A percentile compares a stretch with the other conserved stretches of the same genome.
These are phyloP conservation scores for Reticulitermes speratus DNA, from an alignment of 1,140 invertebrate genomes.

Conservation along the genomic window DNA sequence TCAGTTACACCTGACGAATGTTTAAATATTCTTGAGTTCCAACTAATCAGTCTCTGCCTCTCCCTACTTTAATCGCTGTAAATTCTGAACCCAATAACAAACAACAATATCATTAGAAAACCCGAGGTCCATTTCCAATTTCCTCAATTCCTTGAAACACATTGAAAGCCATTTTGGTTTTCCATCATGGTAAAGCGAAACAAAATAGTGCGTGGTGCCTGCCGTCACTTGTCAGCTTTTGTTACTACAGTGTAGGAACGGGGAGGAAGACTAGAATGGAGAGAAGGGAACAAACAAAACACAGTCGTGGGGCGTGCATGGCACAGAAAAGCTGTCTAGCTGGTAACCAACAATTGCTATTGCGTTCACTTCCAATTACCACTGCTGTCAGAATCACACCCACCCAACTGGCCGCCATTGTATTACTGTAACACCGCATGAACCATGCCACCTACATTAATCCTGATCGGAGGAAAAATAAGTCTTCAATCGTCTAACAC, in stretches of 20 bases:
- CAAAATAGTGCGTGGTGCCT: background rate
- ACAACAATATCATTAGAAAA: too few species aligned
- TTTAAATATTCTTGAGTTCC: too few species aligned
- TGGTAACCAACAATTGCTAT: conserved; percentile 11
- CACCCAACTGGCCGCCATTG: background rate
- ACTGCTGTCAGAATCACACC: conserved; percentile 9
- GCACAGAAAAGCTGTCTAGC: background rate
- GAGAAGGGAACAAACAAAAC: background rate
- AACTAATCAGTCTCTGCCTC: too few species aligned
- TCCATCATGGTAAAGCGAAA: background rate
- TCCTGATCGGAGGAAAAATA: background rate
- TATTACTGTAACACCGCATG: background rate
- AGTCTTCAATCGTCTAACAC: background rate
- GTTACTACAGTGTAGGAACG: background rate
- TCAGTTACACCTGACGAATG: too few species aligned
- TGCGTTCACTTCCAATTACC: conserved; percentile 17
- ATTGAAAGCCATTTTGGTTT: background rate
- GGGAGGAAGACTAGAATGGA: background rate
- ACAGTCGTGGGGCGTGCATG: background rate
- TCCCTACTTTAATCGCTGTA: too few species aligned
- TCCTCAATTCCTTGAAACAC: background rate
- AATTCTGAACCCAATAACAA: too few species aligned
- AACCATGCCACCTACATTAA: background rate
- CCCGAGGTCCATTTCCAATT: too few species aligned
- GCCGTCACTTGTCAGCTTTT: conserved; percentile 10